A percentile compares a stretch with the other conserved stretches of the same genome.
phyloP scores from a whole-genome alignment of 2,113 vertebrate genomes.

The Heliornis fulica region DNA sequence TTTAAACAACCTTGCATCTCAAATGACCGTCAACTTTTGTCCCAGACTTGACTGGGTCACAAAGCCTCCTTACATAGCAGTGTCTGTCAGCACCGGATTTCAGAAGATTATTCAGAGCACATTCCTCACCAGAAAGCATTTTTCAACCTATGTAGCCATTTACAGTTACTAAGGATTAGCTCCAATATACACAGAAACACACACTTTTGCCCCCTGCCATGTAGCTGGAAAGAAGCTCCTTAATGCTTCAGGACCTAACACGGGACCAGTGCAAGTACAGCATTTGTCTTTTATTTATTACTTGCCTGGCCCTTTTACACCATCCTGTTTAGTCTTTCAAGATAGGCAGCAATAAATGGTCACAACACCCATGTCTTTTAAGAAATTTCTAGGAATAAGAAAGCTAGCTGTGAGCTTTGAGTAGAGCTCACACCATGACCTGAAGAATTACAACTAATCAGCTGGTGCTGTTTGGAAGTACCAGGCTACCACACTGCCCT shows the following conservation, averaged over 20 bases:
- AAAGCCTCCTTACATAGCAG: conserved; percentile 73
- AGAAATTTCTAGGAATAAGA: neutral
- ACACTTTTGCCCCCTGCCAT: neutral
- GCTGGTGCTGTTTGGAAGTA: neutral
- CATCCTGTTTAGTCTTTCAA: too few relatives aligned
- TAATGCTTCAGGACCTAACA: neutral
- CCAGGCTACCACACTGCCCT: neutral
- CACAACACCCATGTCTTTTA: neutral
- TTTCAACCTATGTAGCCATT: conserved; percentile 71
- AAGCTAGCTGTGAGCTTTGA: neutral
- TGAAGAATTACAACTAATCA: neutral
- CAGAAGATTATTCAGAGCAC: conserved; percentile 74
- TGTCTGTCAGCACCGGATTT: conserved; percentile 81
- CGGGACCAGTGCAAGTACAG: neutral
- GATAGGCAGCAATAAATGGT: too few relatives aligned
- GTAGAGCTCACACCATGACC: neutral
- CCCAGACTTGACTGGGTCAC: conserved; percentile 75
- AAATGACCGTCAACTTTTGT: conserved; percentile 72
- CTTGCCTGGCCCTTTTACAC: too few relatives aligned
- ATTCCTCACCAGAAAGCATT: conserved; percentile 79
- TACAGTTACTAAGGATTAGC: conserved; percentile 64
- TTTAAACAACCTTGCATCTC: conserved; percentile 69
- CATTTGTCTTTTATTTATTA: too few relatives aligned
- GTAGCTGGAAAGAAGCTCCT: neutral
- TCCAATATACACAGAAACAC: conserved; percentile 15